Base-by-base conservation (phyloP, 2,888 invertebrate species). In the Thelaira solivaga region DNA sequence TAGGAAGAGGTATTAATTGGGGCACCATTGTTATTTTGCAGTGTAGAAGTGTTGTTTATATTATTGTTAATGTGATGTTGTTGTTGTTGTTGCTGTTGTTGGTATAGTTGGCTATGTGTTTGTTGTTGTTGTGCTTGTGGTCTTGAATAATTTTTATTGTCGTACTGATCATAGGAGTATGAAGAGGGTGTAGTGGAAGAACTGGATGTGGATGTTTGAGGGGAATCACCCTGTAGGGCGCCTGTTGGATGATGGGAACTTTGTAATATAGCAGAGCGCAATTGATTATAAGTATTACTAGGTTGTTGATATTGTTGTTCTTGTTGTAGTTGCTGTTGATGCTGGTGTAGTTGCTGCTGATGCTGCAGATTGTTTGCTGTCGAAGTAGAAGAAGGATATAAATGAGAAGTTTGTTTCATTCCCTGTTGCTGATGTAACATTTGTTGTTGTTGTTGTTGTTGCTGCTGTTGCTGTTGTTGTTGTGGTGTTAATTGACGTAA, bases 241-340 rank as follows among this genome's bases (percentile, higher is more conserved):
- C 88, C 88, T 24, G 85, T 87, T 75, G 89, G 89, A 83, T 88
- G 87, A 82, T 88, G 88, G 5, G 89, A 87, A 53, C 86, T 88
- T 76, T 89, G 89, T 68, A 89, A 82, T 79, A 89, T 88, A 59
- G 88, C 85, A 49, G 86, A 86, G 53, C 89, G 84, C 80, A 89
- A 76, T 80, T 89, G 89, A 81, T 86, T 86, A 82, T 87, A 88
- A 80, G 83, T 86, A 68, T 86, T 86, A 20, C 76, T 81, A 41
- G 81, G 82, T 77, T 83, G 84, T 73, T 84, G 85, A 49, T 85
- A 84, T 49, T 84, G 84, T 24, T 87, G 88, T 18, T 86, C 87
- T 18, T 86, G 87, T 18, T 69, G 76, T n/a, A 81, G 80, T 13
- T 81, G 82, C 7, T 68, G 74, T n/a, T 80, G 81, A 2, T 64